Evolutionary conservation across 35 echinoderm and acorn worm genomes (phyloP).

Genomic region (Acanthaster planci): DNA sequence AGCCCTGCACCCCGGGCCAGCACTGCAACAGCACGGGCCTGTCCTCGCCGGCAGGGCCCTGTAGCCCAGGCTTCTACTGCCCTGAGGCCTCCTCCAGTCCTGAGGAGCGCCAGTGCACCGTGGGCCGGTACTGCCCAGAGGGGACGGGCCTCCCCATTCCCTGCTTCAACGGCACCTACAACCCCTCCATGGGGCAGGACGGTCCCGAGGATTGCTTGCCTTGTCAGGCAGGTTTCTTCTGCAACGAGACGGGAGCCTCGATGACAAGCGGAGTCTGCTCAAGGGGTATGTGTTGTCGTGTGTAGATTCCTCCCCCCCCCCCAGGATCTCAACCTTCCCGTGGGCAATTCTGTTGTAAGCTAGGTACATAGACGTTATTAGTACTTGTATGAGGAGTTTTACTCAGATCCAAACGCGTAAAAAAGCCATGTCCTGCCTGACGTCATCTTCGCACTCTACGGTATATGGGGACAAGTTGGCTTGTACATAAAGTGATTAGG

Average conservation of each 20-base stretch:
- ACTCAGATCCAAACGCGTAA: too few relatives aligned
- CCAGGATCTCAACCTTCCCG: too few relatives aligned
- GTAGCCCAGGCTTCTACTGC: conserved; percentile 94
- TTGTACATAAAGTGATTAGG: too few relatives aligned
- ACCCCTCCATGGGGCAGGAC: conserved; percentile 78
- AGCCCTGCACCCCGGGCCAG: conserved; percentile 60
- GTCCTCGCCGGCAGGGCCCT: conserved; percentile 49
- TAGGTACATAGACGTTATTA: too few relatives aligned
- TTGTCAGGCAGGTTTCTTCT: conserved; percentile 80
- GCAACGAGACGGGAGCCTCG: conserved; percentile 82
- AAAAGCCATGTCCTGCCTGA: too few relatives aligned
- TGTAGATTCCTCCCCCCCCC: too few relatives aligned
- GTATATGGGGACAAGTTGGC: too few relatives aligned
- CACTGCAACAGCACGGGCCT: conserved; percentile 82
- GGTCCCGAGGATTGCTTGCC: conserved; percentile 77
- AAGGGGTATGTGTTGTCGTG: conserved; percentile 40
- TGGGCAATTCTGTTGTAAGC: too few relatives aligned
- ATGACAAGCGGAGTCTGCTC: conserved; percentile 63
- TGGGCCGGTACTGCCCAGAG: conserved; percentile 82
- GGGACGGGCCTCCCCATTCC: conserved; percentile 64
- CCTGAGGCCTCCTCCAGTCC: conserved; percentile 74
- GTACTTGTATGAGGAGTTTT: too few relatives aligned
- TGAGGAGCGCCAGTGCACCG: conserved; percentile 65
- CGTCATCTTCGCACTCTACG: too few relatives aligned
- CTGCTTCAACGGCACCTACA: conserved; percentile 95